These are phyloP conservation scores for mouse (Mus musculus) DNA, from an alignment of 2,113 vertebrate species.

Conservation along the genomic window DNA sequence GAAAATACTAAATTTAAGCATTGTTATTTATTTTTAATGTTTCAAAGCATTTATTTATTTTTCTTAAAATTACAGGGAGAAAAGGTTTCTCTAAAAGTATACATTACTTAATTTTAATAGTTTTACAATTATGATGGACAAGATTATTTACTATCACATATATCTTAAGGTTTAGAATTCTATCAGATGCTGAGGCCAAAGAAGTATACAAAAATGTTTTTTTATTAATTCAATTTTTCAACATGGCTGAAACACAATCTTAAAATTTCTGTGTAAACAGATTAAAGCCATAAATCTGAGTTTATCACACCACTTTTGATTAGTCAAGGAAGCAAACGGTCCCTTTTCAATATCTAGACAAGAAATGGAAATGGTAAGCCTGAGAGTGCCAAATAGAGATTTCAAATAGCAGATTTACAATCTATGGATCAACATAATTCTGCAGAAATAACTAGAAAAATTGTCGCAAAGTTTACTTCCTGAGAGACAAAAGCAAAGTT, in stretches of 20 bases:
- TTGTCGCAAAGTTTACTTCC: background rate
- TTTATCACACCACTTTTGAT: slow-evolving; percentile 68
- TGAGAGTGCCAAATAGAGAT: background rate
- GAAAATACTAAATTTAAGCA: background rate
- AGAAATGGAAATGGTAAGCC: slow-evolving; percentile 48
- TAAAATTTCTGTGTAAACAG: slow-evolving; percentile 58
- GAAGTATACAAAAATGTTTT: slow-evolving; percentile 51
- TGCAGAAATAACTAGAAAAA: background rate
- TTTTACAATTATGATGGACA: slow-evolving; percentile 44
- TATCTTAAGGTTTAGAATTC: slow-evolving; percentile 31
- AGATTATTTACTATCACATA: slow-evolving; percentile 21
- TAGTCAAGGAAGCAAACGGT: slow-evolving; percentile 55
- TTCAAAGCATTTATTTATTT: background rate
- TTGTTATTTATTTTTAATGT: slow-evolving; percentile 1
- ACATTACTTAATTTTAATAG: slow-evolving; percentile 59
- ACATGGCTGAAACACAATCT: slow-evolving; percentile 56
- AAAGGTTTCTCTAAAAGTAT: background rate
- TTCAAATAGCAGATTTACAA: background rate
- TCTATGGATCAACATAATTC: background rate
- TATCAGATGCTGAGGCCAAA: slow-evolving; percentile 46
- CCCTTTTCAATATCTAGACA: slow-evolving; percentile 33
- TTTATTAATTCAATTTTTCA: slow-evolving; percentile 77
- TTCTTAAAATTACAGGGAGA: background rate
- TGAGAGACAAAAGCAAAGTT: background rate
- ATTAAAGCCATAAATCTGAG: slow-evolving; percentile 77